Base-by-base conservation (phyloP, 2,797 vertebrate genomes). In the Tinamus major region DNA sequence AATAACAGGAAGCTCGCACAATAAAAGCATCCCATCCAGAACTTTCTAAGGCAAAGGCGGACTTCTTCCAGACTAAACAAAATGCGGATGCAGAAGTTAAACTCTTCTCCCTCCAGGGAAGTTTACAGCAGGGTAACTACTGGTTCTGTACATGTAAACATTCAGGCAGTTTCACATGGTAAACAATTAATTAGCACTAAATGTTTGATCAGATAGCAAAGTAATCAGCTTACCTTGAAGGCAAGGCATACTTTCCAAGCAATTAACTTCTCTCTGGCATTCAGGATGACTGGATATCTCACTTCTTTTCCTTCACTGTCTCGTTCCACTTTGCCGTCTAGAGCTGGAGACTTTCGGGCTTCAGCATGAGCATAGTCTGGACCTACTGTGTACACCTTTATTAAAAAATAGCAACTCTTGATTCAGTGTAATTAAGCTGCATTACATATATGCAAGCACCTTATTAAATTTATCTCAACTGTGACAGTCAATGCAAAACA, bases 241-340 rank as follows among this genome's bases (percentile, higher is more conserved):
- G 98, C 98, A 85, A 98, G 98, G 93, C 98, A 99, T 65, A 99
- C 98, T 98, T 98, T 99, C 98, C 98, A 99, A 63, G 98, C 98
- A 75, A 99, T 98, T 93, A 99, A 97, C 91, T 99, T 99, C 95
- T 99, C 98, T 81, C 98, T 97, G 82, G 98, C 98, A 77, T 99
- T 99, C 72, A 99, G 97, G 87, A 99, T 99, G 80, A 99, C 98
- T 33, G 98, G 98, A 85, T 98, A 99, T 16, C 98, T 97, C 23
- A 99, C 98, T 98, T 99, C 98, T 93, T 99, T 99, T 71, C 98
- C 98, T 98, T 99, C 98, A 58, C 98, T 99, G 61, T 99, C 98
- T 72, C 98, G 95, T 76, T 99, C 98, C 48, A 99, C 98, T 44
- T 99, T 99, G 81, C 98, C 98, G 91, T 99, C 98, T 42, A 99